phyloP scores from a whole-genome alignment of 2,113 vertebrate genomes.

The Mormoops blainvillei region DNA sequence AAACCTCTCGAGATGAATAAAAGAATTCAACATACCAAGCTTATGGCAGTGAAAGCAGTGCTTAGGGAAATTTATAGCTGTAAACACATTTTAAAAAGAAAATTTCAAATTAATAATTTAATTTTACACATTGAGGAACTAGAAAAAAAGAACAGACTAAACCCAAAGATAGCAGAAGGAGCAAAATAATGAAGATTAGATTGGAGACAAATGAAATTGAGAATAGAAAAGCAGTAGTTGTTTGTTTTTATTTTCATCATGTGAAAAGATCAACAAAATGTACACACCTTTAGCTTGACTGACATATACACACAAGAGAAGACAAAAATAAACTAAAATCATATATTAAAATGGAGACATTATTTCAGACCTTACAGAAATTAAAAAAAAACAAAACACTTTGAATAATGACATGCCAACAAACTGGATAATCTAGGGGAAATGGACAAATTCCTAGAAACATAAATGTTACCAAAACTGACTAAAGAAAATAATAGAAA shows the following conservation, averaged over 20 bases:
- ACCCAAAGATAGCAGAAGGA: neutral
- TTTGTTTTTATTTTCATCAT: neutral
- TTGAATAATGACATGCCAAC: neutral
- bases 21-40: neutral
- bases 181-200: neutral
- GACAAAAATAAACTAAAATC: neutral
- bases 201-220: neutral
- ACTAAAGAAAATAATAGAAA: neutral
- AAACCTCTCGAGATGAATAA: neutral
- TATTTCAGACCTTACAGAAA: neutral
- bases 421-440: neutral
- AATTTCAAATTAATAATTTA: neutral
- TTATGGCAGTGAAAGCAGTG: neutral
- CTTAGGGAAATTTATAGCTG: neutral
- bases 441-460: neutral
- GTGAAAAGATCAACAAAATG: neutral
- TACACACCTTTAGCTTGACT: neutral
- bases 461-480: neutral
- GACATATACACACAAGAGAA: neutral
- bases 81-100: neutral
- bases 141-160: neutral
- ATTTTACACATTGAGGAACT: neutral
- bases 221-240: neutral
- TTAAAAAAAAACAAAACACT: neutral
- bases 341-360: neutral